Percentiles rank a stretch among this genome's conserved stretches.
Conservation (phyloP, 2,113 vertebrate genomes). For the Eidolon helvum region DNA sequence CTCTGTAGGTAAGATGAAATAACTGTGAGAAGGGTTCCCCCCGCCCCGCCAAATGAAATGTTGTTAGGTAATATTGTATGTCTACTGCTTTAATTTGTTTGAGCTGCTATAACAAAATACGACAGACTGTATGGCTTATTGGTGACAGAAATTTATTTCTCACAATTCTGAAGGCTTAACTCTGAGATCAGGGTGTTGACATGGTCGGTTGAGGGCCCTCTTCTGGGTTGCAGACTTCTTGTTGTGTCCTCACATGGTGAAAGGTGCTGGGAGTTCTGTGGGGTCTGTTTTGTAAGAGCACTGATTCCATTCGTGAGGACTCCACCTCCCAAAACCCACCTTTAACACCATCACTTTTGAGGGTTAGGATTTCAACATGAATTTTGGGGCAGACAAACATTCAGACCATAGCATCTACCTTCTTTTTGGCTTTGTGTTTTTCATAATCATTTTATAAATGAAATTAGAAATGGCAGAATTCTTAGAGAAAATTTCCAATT, state of each 20-base stretch:
- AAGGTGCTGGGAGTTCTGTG: not conserved
- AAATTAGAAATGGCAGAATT: not conserved
- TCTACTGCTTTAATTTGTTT: not conserved
- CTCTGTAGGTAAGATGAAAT: not conserved
- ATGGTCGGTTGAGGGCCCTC: not conserved
- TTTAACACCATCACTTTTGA: not conserved
- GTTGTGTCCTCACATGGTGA: not conserved
- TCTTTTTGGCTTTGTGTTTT: not conserved
- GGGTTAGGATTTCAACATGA: not conserved
- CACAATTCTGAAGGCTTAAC: not conserved
- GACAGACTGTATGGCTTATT: not conserved
- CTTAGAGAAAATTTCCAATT: not conserved
- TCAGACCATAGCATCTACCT: not conserved
- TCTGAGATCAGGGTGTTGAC: not conserved
- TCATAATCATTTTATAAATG: not conserved
- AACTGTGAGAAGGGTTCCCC: rapidly evolving
- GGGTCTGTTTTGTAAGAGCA: not conserved
- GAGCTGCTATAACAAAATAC: not conserved
- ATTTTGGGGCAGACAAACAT: not conserved
- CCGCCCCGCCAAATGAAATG: rapidly evolving
- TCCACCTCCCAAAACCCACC: not conserved
- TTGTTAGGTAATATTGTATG: not conserved
- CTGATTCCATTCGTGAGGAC: not conserved
- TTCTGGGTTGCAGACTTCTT: not conserved
- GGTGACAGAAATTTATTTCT: not conserved